Percentiles rank a stretch among this genome's conserved stretches.
These are phyloP conservation scores for Aricia agestis DNA, from an alignment of 1,140 invertebrate genomes.

Conservation along the genomic window DNA sequence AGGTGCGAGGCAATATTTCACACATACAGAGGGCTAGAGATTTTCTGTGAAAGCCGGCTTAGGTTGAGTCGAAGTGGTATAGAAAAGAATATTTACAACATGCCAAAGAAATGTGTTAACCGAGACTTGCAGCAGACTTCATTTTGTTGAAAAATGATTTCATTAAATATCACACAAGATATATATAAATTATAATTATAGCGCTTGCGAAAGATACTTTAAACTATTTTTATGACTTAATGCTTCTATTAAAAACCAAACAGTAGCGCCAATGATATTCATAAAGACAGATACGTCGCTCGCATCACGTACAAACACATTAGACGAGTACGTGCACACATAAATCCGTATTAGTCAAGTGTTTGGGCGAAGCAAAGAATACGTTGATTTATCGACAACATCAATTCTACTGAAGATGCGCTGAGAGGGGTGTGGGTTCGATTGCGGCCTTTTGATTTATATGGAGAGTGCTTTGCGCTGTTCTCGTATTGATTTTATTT, in stretches of 20 bases:
- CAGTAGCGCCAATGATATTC: neutral
- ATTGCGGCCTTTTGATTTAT: slow-evolving; percentile 45
- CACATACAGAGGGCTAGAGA: neutral
- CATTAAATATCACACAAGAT: no score
- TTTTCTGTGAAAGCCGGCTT: neutral
- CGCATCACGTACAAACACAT: neutral
- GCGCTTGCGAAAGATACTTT: no score
- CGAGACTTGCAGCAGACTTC: no score
- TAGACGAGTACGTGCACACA: slow-evolving; percentile 28
- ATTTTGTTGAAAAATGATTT: no score
- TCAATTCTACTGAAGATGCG: slow-evolving; percentile 53
- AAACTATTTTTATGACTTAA: no score
- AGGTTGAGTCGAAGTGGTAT: no score
- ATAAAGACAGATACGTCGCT: neutral
- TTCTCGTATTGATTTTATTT: slow-evolving; percentile 32
- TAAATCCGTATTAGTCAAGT: slow-evolving; percentile 61
- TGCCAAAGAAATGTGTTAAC: no score
- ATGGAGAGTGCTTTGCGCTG: slow-evolving; percentile 25
- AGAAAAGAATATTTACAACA: no score
- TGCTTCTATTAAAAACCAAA: neutral
- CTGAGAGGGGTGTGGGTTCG: slow-evolving; percentile 40
- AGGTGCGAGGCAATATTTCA: neutral
- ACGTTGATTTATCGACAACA: slow-evolving; percentile 51
- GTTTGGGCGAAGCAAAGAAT: slow-evolving; percentile 51
- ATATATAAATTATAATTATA: no score